Percentiles rank a stretch among this genome's conserved stretches.
Evolutionary conservation across 2,888 invertebrate species (phyloP).

Genomic region (Dicyrtoma fusca): DNA sequence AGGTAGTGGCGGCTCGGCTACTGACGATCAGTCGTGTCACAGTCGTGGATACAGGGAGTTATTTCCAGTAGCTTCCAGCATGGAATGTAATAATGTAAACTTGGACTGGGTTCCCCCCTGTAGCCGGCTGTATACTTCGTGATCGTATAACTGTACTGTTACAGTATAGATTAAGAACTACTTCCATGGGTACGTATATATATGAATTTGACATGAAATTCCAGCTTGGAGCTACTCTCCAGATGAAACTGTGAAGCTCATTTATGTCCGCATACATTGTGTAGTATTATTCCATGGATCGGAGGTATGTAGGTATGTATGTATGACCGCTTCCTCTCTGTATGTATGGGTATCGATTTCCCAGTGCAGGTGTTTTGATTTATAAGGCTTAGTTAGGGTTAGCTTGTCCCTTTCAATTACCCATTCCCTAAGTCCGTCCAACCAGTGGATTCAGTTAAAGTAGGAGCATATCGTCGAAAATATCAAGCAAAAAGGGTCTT

Average conservation of each 20-base stretch:
- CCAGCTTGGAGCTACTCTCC: neutral
- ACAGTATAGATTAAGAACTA: no score
- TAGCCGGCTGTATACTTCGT: no score
- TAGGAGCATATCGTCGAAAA: neutral
- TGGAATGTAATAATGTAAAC: no score
- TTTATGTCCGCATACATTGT: neutral
- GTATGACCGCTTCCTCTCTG: neutral
- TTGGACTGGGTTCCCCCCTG: no score
- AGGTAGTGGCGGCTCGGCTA: neutral
- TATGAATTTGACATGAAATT: neutral
- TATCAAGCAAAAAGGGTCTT: slow-evolving; percentile 17
- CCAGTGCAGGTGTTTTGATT: slow-evolving; percentile 44
- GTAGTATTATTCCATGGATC: slow-evolving; percentile 15
- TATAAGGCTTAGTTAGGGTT: slow-evolving; percentile 32
- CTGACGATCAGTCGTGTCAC: no score
- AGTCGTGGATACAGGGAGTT: no score
- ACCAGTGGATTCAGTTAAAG: slow-evolving; percentile 26
- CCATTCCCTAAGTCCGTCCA: slow-evolving; percentile 27
- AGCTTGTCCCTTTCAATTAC: slow-evolving; percentile 32
- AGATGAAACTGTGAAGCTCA: neutral
- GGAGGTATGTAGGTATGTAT: neutral
- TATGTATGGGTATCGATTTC: slow-evolving; percentile 25
- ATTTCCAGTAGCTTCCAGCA: no score
- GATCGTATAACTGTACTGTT: no score
- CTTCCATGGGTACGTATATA: no score